Percentiles rank a stretch among this genome's conserved stretches.
Conservation (phyloP, 2,888 invertebrate species). For the Galerucella nymphaeae region DNA sequence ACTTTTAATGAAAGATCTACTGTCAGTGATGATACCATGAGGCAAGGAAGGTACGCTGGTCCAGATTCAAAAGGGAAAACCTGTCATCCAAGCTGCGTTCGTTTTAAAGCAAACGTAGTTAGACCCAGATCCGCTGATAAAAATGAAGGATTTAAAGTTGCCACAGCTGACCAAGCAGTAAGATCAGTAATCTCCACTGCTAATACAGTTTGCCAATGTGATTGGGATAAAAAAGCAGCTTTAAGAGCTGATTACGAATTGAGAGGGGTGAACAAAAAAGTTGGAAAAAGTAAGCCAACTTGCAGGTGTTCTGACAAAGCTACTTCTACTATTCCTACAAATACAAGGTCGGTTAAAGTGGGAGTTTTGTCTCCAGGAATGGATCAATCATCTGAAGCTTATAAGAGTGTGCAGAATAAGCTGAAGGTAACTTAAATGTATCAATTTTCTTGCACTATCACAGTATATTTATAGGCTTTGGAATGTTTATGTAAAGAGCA, state of each 20-base stretch:
- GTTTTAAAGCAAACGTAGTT: neutral
- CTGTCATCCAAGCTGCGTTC: neutral
- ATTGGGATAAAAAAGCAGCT: neutral
- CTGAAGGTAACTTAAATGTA: neutral
- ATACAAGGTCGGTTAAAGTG: slow-evolving; percentile 3
- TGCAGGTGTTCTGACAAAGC: neutral
- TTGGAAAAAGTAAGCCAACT: neutral
- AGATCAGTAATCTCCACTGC: neutral
- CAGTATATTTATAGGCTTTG: slow-evolving; percentile 51
- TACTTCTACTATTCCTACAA: neutral
- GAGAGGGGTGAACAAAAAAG: neutral
- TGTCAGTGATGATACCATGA: neutral
- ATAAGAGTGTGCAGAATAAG: neutral
- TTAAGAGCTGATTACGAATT: neutral
- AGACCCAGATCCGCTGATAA: neutral
- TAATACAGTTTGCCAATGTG: neutral
- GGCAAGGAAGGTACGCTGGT: neutral
- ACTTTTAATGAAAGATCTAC: neutral
- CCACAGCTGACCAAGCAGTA: neutral
- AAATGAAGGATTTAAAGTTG: neutral
- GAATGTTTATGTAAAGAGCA: slow-evolving; percentile 54
- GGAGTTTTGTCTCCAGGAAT: neutral
- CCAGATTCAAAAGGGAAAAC: neutral
- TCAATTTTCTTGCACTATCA: too few species aligned
- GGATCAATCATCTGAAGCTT: neutral